Evolutionary conservation across 2,113 vertebrate species (phyloP), one percentile per base, ranked within the genome.

Genomic region (Platycercus adscitus): DNA sequence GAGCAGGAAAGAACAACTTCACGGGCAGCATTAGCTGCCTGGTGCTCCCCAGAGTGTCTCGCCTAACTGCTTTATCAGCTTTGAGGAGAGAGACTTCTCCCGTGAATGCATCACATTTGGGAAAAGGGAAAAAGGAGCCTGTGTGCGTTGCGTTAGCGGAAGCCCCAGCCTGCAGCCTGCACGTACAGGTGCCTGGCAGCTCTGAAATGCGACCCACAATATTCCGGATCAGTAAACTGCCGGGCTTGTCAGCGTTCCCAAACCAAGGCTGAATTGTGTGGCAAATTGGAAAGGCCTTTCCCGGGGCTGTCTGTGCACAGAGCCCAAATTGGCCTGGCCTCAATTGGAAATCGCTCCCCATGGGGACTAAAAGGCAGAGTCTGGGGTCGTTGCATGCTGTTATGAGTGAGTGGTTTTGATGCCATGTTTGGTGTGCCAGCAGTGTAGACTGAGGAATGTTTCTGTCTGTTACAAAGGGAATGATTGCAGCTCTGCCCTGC

Each of bases 361-460:
- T 7, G 12, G 33, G 44, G 86, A 64, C 73, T 39, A 52, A 73
- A 92, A 83, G 82, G 53, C 43, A 25, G 80, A 83, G 83, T 35
- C 0, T 12, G 89, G 95, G 95, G 79, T 79, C 96, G 97, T 80
- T 98, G 98, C 98, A 98, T 98, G 98, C 96, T 95, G 96, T 96
- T 97, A 92, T 84, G 97, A 91, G 89, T 96, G 98, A 98, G 96
- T 96, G 98, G 76, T 77, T 95, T 91, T 93, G 91, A 46, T 89
- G 91, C 97, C 96, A 69, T 93, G 97, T 96, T 96, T 79, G 76
- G 50, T 98, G 97, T 95, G 97, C 97, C 96, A 95, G 92, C 96
- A 95, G 97, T 97, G 96, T 96, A 98, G 97, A 97, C 96, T 41
- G 94, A 98, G 97, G 96, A 97, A 79, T 91, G 39, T 96, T 95